Evolutionary conservation across 2,113 vertebrate genomes (phyloP).

Genomic region (Erythrocercus mccallii): DNA sequence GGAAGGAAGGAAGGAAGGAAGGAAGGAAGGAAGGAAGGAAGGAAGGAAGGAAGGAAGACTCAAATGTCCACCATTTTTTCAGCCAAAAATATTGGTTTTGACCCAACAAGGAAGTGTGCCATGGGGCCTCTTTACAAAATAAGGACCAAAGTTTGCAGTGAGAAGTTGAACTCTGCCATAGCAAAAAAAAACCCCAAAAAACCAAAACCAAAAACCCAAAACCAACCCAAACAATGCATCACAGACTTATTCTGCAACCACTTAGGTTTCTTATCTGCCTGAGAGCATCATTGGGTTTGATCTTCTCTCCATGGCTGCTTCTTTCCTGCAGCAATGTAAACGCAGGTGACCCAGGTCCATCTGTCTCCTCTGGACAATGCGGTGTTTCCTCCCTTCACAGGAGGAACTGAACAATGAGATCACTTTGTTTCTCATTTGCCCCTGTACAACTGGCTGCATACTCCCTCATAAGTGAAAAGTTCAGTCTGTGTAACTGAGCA

Average conservation of each 20-base stretch:
- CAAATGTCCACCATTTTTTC: neutral
- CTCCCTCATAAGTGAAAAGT: neutral
- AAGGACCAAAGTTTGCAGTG: neutral
- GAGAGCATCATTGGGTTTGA: neutral
- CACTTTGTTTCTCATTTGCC: neutral
- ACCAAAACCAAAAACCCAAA: neutral
- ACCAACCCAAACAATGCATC: too few relatives aligned
- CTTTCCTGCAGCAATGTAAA: neutral
- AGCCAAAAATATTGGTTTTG: neutral
- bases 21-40: fast-evolving
- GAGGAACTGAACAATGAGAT: neutral
- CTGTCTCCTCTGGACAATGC: neutral
- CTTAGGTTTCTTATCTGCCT: neutral
- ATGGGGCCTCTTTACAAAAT: neutral
- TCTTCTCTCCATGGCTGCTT: neutral
- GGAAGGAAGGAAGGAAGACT: neutral
- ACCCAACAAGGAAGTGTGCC: neutral
- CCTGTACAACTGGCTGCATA: neutral
- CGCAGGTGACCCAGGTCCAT: neutral
- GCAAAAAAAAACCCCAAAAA: neutral
- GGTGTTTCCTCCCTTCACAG: neutral
- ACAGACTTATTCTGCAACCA: neutral
- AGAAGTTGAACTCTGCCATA: neutral
- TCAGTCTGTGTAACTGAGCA: neutral
- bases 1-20: fast-evolving